Base-by-base conservation (phyloP, 2,888 invertebrate species). In the Gastracanthus pulcherrimus region DNA sequence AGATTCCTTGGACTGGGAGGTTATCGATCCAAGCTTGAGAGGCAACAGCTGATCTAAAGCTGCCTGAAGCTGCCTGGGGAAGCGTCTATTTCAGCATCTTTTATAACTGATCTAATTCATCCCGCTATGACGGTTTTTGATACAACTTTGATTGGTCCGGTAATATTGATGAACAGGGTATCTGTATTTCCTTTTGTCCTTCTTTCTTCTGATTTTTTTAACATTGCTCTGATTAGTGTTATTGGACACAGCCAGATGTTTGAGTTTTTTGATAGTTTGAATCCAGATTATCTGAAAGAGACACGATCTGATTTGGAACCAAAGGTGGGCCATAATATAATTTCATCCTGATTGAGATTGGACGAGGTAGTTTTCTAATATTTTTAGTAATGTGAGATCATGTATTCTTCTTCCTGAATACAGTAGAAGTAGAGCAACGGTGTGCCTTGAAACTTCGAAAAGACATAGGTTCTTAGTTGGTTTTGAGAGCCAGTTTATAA, bases 301-400 rank as follows among this genome's bases (percentile, higher is more conserved):
- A 29, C 26, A 11, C 83, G 62, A 69, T 85, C 85, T n/a, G 84
- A 85, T 69, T 85, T 85, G 6, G 82, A 85, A 3, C 85, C 85
- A 74, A 85, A 84, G 6, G 34, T 69, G 29, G 84, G 84, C 85
- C 84, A 86, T 9, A 85, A 60, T 45, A 85, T 83, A 31, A 86
- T 83, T 60, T 84, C 84, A 23, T 86, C 74, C 13, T 81, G n/a
- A n/a, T n/a, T n/a, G 76, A 23, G 76, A 13, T 19, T 84, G 81
- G 6, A 41, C 45, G 1, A 85, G 55, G 36, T 76, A 77, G 23
- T 84, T 36, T 41, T 70, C 58, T 13, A 84, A 84, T n/a, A 81
- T 83, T 60, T 67, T 84, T 5, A 85, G 58, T 0, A 86, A 69
- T 2, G 83, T 85, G 9, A 85, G 76, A 31, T 85, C 84, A 55